Evolutionary conservation across 2,888 invertebrate species (phyloP).

Genomic region (Dicranocentrus wangi): DNA sequence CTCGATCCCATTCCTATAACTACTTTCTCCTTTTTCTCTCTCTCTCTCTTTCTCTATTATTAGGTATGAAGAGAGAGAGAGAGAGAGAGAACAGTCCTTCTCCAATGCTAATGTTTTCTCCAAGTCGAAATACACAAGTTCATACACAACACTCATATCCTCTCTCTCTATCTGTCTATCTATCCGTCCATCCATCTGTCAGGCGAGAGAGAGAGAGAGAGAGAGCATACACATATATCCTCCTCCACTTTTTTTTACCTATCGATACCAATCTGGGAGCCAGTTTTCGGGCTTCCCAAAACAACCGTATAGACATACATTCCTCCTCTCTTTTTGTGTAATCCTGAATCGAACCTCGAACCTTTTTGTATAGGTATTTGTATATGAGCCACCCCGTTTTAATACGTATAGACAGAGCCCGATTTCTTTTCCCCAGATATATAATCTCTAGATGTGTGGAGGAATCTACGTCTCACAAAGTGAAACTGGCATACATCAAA

Average conservation of each 20-base stretch:
- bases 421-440: no score
- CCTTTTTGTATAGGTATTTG: neutral
- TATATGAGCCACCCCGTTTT: neutral
- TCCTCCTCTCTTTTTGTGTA: neutral
- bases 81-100: conserved; percentile 22
- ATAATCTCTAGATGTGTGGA: no score
- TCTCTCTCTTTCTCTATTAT: conserved; percentile 22
- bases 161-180: conserved; percentile 65
- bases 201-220: no score
- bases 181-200: conserved; percentile 54
- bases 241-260: conserved; percentile 49
- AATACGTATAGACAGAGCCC: neutral
- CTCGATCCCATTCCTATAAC: conserved; percentile 32
- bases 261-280: conserved; percentile 32
- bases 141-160: conserved; percentile 51
- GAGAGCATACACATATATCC: no score
- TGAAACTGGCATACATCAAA: conserved; percentile 24
- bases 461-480: no score
- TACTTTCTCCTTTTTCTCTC: conserved; percentile 51
- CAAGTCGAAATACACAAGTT: conserved; percentile 29
- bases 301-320: no score
- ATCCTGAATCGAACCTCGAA: neutral
- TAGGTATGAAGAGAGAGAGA: conserved; percentile 40
- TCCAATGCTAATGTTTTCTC: conserved; percentile 40
- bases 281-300: no score